Conservation (phyloP, 1,140 invertebrate species). For the Drosophila ohnishii region DNA sequence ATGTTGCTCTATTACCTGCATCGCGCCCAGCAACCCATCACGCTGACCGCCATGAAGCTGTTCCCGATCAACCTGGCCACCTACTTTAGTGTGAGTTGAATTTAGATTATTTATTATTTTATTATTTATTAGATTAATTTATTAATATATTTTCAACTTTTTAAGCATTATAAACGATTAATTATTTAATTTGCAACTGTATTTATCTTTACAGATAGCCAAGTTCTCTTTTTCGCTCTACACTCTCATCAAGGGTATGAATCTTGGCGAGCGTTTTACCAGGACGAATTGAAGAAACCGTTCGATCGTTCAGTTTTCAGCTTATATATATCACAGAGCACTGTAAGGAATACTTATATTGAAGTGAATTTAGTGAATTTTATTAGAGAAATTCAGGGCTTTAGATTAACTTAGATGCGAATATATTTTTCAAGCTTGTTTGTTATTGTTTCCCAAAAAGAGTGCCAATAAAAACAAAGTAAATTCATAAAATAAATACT, state of each 20-base stretch:
- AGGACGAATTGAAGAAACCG: constrained; percentile 22
- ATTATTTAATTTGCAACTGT: too few species aligned
- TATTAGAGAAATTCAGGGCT: not conserved
- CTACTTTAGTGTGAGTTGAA: constrained; percentile 53
- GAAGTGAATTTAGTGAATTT: not conserved
- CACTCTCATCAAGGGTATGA: constrained; percentile 62
- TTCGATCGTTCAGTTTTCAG: not conserved
- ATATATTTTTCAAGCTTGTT: not conserved
- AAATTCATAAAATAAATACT: too few species aligned
- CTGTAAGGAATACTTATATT: not conserved
- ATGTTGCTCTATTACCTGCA: constrained; percentile 61
- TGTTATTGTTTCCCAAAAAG: not conserved
- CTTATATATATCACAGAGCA: not conserved
- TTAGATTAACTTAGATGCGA: not conserved
- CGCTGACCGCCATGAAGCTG: constrained; percentile 56
- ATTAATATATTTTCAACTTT: too few species aligned
- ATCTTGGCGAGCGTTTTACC: constrained; percentile 43
- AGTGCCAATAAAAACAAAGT: constrained; percentile 5
- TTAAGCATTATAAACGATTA: too few species aligned
- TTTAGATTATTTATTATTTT: too few species aligned
- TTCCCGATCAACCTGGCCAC: constrained; percentile 63
- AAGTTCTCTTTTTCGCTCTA: constrained; percentile 66
- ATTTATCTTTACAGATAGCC: constrained; percentile 39
- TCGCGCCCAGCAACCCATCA: constrained; percentile 49
- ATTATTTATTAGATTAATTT: too few species aligned